phyloP scores from a whole-genome alignment of 2,113 vertebrate species.

The Spilogale gracilis region DNA sequence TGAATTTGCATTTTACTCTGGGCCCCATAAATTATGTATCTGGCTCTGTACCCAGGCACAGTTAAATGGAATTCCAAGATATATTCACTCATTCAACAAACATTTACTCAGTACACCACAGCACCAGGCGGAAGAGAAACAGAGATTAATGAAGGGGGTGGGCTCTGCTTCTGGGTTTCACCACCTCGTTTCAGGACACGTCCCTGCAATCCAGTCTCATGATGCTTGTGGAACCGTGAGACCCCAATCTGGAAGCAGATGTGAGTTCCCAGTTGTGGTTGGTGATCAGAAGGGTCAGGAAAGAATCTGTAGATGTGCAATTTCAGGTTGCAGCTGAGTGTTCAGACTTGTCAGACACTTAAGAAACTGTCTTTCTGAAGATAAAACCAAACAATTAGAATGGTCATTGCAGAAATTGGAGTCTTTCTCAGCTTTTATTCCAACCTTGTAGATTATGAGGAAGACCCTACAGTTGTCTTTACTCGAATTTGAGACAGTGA shows the following conservation, averaged over 20 bases:
- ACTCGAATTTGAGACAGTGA: background rate
- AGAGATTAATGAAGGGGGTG: background rate
- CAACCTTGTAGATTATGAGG: background rate
- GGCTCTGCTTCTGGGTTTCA: background rate
- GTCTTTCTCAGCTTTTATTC: background rate
- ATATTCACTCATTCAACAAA: background rate
- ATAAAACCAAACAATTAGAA: background rate
- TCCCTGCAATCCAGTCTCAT: background rate
- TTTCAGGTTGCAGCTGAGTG: background rate
- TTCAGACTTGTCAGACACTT: background rate
- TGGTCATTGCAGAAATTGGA: background rate
- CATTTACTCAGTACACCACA: background rate
- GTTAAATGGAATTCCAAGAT: background rate
- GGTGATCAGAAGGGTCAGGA: background rate
- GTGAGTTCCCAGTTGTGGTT: background rate
- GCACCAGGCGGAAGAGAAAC: background rate
- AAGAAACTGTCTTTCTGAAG: constrained; percentile 28
- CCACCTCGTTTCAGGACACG: background rate
- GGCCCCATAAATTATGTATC: background rate
- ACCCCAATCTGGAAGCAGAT: too few species aligned
- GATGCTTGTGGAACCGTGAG: background rate
- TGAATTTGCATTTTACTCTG: background rate
- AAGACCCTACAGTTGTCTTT: background rate
- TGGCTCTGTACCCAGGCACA: background rate
- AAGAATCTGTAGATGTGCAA: background rate